Evolutionary conservation across 2,888 invertebrate species (phyloP).

Genomic region (Proisotoma minuta): DNA sequence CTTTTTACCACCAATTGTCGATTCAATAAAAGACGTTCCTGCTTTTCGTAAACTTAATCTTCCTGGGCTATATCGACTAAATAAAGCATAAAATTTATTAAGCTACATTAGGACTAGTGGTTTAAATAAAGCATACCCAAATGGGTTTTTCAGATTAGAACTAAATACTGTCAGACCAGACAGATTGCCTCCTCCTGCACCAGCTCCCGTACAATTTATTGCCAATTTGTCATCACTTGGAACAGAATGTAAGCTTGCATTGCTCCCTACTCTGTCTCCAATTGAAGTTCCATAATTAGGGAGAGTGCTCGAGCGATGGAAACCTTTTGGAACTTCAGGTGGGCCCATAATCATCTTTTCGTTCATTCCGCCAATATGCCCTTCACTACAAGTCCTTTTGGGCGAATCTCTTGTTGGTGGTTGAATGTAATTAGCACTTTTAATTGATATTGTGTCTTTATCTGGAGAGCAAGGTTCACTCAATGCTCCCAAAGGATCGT

Average conservation of each 20-base stretch:
- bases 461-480: constrained; percentile 49
- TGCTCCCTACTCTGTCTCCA: constrained; percentile 14
- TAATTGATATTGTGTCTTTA: neutral
- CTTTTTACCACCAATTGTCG: constrained; percentile 58
- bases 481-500: constrained; percentile 85
- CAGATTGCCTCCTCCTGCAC: constrained; percentile 35
- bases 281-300: constrained; percentile 43
- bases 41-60: constrained; percentile 75
- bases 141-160: constrained; percentile 76
- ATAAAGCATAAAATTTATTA: constrained; percentile 44
- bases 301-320: constrained; percentile 46
- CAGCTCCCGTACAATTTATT: constrained; percentile 20
- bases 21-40: constrained; percentile 50
- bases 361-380: constrained; percentile 37
- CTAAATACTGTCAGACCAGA: constrained; percentile 65
- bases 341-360: constrained; percentile 27
- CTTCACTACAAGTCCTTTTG: constrained; percentile 46
- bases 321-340: constrained; percentile 27
- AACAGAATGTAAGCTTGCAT: constrained; percentile 12
- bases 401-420: constrained; percentile 39
- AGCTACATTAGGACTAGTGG: no score
- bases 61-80: constrained; percentile 79
- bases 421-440: constrained; percentile 17
- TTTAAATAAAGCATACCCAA: no score
- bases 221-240: constrained; percentile 17